Percentiles rank a stretch among this genome's conserved stretches.
Evolutionary conservation across 2,888 invertebrate genomes (phyloP).

Genomic region (Bugulina stolonifera): DNA sequence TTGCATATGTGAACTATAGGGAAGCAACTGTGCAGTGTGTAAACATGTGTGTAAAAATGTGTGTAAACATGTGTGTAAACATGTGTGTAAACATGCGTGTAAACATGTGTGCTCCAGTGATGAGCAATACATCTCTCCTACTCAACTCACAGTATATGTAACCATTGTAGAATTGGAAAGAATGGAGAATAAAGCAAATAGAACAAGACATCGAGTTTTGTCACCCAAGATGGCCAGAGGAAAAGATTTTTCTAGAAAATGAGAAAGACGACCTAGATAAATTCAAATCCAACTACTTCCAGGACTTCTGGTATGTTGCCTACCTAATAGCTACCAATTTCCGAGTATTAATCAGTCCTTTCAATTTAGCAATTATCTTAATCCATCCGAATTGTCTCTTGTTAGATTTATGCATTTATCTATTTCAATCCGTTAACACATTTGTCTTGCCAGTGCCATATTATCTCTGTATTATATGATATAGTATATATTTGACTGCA

Average conservation of each 20-base stretch:
- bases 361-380: too few relatives aligned
- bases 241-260: constrained; percentile 37
- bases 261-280: constrained; percentile 39
- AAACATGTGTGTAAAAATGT: too few relatives aligned
- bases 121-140: not conserved
- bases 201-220: constrained; percentile 40
- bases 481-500: constrained; percentile 25
- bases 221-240: constrained; percentile 51
- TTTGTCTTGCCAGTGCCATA: too few relatives aligned
- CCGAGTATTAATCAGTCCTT: too few relatives aligned
- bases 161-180: constrained; percentile 32
- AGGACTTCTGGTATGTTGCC: constrained; percentile 48
- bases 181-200: constrained; percentile 39
- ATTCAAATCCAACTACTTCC: constrained; percentile 42
- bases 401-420: too few relatives aligned
- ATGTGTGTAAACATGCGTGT: too few relatives aligned
- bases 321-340: too few relatives aligned
- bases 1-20: too few relatives aligned
- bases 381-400: too few relatives aligned
- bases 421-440: too few relatives aligned
- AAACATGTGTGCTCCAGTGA: not conserved
- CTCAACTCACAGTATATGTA: not conserved
- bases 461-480: not conserved
- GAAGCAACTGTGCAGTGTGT: too few relatives aligned
- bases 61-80: too few relatives aligned